Percentiles rank a stretch among this genome's conserved stretches.
phyloP scores from a whole-genome alignment of 1,140 invertebrate species.

The Tetramorium simillimum region DNA sequence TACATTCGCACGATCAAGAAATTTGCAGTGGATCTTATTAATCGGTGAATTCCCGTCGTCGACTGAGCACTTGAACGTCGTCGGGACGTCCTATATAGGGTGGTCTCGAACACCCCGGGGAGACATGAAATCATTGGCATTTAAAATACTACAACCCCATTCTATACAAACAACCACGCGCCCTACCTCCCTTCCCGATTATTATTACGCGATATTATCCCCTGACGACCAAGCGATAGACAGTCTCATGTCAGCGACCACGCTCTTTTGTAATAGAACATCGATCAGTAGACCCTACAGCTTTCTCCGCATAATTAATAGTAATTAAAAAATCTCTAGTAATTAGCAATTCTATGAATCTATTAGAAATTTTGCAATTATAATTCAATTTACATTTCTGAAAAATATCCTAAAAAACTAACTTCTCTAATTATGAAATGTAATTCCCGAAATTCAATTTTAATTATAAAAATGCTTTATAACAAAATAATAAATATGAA shows the following conservation, averaged over 20 bases:
- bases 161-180: conserved; percentile 57
- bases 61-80: conserved; percentile 72
- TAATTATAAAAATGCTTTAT: not conserved
- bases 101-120: conserved; percentile 73
- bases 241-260: not conserved
- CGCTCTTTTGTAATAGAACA: not conserved
- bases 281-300: not conserved
- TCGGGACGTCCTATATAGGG: conserved; percentile 76
- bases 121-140: conserved; percentile 85
- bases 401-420: not conserved
- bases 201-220: conserved; percentile 78
- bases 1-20: conserved; percentile 17
- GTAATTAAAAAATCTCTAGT: not conserved
- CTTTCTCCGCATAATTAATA: conserved; percentile 21
- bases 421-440: not conserved
- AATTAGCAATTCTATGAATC: not conserved
- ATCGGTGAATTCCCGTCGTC: conserved; percentile 61
- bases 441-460: not conserved
- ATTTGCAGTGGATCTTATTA: conserved; percentile 13
- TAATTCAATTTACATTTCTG: not conserved
- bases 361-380: not conserved
- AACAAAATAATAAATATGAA: not conserved
- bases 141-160: conserved; percentile 81
- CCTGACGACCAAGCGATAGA: conserved; percentile 24
- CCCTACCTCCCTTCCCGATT: conserved; percentile 64